Evolutionary conservation across 1,140 invertebrate genomes (phyloP), one percentile per base, ranked within the genome.

Genomic region (Coenobita brevimanus): DNA sequence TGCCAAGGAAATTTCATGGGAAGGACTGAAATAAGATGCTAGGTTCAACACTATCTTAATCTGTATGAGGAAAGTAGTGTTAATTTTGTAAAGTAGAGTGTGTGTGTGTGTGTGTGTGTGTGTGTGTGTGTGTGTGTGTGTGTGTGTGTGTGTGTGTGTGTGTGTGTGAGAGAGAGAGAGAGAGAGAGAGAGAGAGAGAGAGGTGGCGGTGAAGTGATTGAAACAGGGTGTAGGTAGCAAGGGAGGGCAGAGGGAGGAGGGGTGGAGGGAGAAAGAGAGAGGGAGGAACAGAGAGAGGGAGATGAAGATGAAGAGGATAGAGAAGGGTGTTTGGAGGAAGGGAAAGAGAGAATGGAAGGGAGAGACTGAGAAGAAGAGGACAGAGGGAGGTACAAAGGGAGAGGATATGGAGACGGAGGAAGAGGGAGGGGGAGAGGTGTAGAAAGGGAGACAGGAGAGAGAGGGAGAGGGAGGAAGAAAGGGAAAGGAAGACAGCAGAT

Each of bases 121-220:
- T n/a, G n/a, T n/a, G n/a, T n/a, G n/a, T n/a, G n/a, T n/a, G n/a
- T n/a, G n/a, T n/a, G n/a, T n/a, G n/a, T n/a, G n/a, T n/a, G n/a
- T n/a, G n/a, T n/a, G n/a, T n/a, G n/a, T n/a, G n/a, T n/a, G n/a
- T n/a, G n/a, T n/a, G n/a, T n/a, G n/a, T n/a, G n/a, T n/a, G n/a
- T n/a, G n/a, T n/a, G n/a, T n/a, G n/a, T n/a, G 62, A 43, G 46
- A 54, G 75, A 54, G 27, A 17, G 24, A 79, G 75, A 33, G 46
- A 54, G 46, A 54, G 38, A 54, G 46, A 17, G 75, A 79, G 75
- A 33, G 46, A 33, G 38, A 79, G 38, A 27, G n/a, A 30, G 75
- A 21, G 41, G n/a, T n/a, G 79, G 79, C 79, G 79, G 79, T 60
- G 54, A 57, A 57, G 62, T 82, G 79, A 82, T 82, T 82, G 79